Evolutionary conservation across 2,113 vertebrate genomes (phyloP), one percentile per base, ranked within the genome.

Genomic region (Macquaria australasica): DNA sequence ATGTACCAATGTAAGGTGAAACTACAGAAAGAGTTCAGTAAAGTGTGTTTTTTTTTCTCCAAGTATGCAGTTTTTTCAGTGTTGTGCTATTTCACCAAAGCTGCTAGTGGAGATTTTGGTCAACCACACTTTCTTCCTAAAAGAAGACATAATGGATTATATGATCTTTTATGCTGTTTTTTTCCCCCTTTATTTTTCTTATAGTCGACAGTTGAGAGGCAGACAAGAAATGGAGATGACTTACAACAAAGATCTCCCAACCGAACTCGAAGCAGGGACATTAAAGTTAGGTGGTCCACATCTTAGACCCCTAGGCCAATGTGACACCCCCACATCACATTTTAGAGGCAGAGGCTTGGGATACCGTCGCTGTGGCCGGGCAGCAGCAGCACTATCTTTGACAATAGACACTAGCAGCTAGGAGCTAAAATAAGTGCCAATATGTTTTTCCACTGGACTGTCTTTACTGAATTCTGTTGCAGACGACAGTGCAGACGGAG

Each of bases 401-500:
- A 50, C 76, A 62, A 68, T 37, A 66, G 77, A 39, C 68, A 77
- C 63, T 14, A 8, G 9, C 14, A 41, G 39, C 16, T 43, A 21
- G 9, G 23, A 73, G 37, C 43, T 37, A 16, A 21, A 18, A 39
- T 28, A 62, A 21, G 18, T 43, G 56, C n/a, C 55, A 23, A 72
- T 62, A 41, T 45, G 9, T 78, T 56, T 78, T 58, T 56, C 37
- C 43, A n/a, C n/a, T n/a, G 34, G 31, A 15, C 63, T 82, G 70
- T 71, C 72, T 67, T 56, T n/a, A 53, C 51, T 58, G 60, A 72
- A 58, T 70, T 63, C 15, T 43, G 31, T 41, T 60, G 16, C 62
- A 56, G 50, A 66, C 41, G 50, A 66, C 77, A 21, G 66, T 5
- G 43, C 63, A 69, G 66, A 81, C 14, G 31, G 59, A 67, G 72